Evolutionary conservation across 2,888 invertebrate species (phyloP).

Genomic region (Rosalia funebris): DNA sequence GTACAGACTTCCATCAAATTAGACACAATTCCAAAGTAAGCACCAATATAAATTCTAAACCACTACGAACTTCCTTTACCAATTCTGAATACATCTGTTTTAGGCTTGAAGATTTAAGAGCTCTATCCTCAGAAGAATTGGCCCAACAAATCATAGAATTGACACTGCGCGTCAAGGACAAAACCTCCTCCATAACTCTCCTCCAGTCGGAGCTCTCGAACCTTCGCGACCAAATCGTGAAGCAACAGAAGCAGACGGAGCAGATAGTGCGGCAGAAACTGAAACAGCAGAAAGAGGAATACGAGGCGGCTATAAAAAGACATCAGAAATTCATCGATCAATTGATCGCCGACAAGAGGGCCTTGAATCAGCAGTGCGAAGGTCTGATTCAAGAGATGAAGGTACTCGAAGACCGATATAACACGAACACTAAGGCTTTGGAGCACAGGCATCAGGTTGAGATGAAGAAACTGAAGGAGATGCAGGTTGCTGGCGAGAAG

Average conservation of each 20-base stretch:
- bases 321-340: constrained; percentile 88
- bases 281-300: constrained; percentile 74
- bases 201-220: constrained; percentile 71
- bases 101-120: constrained; percentile 69
- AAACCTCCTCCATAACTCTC: constrained; percentile 69
- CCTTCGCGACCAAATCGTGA: constrained; percentile 66
- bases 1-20: constrained; percentile 53
- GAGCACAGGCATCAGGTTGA: constrained; percentile 82
- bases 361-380: constrained; percentile 79
- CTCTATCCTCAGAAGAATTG: constrained; percentile 69
- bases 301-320: constrained; percentile 77
- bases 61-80: neutral
- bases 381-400: constrained; percentile 73
- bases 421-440: constrained; percentile 73
- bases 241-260: constrained; percentile 61
- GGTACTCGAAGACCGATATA: constrained; percentile 74
- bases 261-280: constrained; percentile 63
- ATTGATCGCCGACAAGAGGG: constrained; percentile 82
- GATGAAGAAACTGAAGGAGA: constrained; percentile 78
- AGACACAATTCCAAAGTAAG: constrained; percentile 60
- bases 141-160: constrained; percentile 72
- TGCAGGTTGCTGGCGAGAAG: constrained; percentile 81
- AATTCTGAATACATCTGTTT: neutral
- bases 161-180: constrained; percentile 70
- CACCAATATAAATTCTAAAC: constrained; percentile 1